Conservation (phyloP, 2,797 vertebrate genomes). For the Hoplostethus mediterraneus region DNA sequence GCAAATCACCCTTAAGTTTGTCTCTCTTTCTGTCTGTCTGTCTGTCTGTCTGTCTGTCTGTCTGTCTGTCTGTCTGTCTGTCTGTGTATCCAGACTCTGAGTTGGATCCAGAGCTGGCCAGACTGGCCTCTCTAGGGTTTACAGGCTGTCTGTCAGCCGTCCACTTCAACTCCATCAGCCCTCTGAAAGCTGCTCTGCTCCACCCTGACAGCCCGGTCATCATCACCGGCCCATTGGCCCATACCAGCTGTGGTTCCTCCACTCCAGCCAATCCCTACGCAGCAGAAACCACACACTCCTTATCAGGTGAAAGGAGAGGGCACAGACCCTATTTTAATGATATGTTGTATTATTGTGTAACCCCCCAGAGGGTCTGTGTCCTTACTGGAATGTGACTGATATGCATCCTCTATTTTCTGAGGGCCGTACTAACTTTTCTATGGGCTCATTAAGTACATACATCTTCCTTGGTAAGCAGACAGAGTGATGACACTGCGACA, state of each 20-base stretch:
- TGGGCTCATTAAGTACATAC: slow-evolving; percentile 53
- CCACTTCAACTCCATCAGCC: slow-evolving; percentile 91
- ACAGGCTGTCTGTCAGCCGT: slow-evolving; percentile 94
- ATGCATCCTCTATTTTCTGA: slow-evolving; percentile 40
- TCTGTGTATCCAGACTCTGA: slow-evolving; percentile 80
- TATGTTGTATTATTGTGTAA: slow-evolving; percentile 13
- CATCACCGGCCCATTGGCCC: slow-evolving; percentile 86
- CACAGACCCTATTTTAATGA: background rate
- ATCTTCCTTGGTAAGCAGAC: slow-evolving; percentile 36
- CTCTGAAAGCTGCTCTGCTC: slow-evolving; percentile 91
- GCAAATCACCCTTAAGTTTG: slow-evolving; percentile 13
- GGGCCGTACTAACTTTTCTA: slow-evolving; percentile 46
- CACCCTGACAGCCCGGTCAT: slow-evolving; percentile 82
- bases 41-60: slow-evolving; percentile 4
- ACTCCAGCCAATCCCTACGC: slow-evolving; percentile 84
- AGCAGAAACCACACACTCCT: slow-evolving; percentile 90
- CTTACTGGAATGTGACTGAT: slow-evolving; percentile 18
- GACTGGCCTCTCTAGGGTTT: slow-evolving; percentile 89
- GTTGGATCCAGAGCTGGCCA: slow-evolving; percentile 86
- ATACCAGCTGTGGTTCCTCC: slow-evolving; percentile 88
- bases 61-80: slow-evolving; percentile 18
- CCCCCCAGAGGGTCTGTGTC: background rate
- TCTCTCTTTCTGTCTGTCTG: background rate
- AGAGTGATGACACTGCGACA: slow-evolving; percentile 28
- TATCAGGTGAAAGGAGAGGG: slow-evolving; percentile 87